Evolutionary conservation across 2,113 vertebrate species (phyloP), one percentile per base, ranked within the genome.

Genomic region (Pipra filicauda): DNA sequence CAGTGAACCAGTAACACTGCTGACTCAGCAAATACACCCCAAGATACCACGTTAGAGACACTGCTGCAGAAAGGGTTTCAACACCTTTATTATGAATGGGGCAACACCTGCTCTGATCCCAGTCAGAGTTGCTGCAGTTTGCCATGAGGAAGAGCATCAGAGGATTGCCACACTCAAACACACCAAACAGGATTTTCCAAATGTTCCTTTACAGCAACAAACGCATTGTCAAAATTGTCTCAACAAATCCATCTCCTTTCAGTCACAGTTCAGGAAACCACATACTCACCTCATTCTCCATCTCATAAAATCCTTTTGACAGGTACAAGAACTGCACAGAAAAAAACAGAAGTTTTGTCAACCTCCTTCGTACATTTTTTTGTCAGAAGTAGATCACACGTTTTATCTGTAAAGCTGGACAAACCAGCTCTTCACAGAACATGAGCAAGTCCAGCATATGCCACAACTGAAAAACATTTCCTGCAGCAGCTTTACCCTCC

Each of bases 391-490:
- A 91, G 69, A 66, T 58, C 0, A 0, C 3, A 4, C 3, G 4
- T 64, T 95, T 73, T 91, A 66, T 82, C 72, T 75, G 27, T 17
- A 74, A 80, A 86, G 69, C 61, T 57, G 59, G 61, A 86, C 72
- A 83, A 91, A 85, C 75, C 78, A 95, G 81, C 49, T 94, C 71
- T 83, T 65, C 0, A 0, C 39, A 91, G 88, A 88, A 75, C 52
- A 23, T 11, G 8, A 79, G 86, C 52, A 92, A 92, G 89, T n/a
- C 48, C 41, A 20, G 1, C 3, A 13, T 35, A 71, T 92, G 26
- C 62, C 49, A 66, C 3, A 18, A 66, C 8, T 33, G 35, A 46
- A 82, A 64, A 71, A 31, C 7, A 58, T 26, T 85, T 70, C 62
- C 58, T 82, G 31, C 15, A 88, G 57, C 67, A 85, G 44, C 44